Percentiles rank a stretch among this genome's conserved stretches.
Evolutionary conservation across 2,888 invertebrate species (phyloP).

Genomic region (Leucoptera coffeella): DNA sequence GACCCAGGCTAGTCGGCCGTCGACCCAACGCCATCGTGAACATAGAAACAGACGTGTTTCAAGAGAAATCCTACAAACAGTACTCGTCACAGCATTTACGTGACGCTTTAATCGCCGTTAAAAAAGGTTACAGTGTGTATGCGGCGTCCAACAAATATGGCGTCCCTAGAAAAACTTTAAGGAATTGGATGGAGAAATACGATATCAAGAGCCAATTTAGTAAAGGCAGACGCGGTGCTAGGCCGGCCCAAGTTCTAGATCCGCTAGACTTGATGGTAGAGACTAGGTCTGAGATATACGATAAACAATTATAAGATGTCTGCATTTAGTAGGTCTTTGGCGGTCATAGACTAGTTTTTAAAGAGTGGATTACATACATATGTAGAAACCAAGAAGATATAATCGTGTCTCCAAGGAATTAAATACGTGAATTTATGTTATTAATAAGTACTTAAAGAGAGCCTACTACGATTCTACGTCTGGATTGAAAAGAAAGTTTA

Average conservation of each 20-base stretch:
- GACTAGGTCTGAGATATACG: slow-evolving; percentile 20
- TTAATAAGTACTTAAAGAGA: too few relatives aligned
- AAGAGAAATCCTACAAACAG: slow-evolving; percentile 46
- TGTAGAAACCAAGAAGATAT: too few relatives aligned
- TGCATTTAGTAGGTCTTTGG: too few relatives aligned
- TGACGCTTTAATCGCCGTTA: slow-evolving; percentile 43
- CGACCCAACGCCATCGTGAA: slow-evolving; percentile 38
- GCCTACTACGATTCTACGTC: too few relatives aligned
- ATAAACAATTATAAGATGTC: slow-evolving; percentile 12
- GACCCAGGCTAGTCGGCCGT: slow-evolving; percentile 34
- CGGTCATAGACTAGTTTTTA: too few relatives aligned
- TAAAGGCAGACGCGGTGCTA: slow-evolving; percentile 34
- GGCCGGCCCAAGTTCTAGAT: slow-evolving; percentile 25
- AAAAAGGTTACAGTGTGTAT: slow-evolving; percentile 48
- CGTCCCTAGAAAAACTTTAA: slow-evolving; percentile 46
- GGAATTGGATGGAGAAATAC: slow-evolving; percentile 55
- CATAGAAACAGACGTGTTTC: slow-evolving; percentile 42
- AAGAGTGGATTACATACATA: too few relatives aligned
- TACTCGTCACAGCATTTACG: slow-evolving; percentile 44
- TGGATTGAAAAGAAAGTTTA: too few relatives aligned
- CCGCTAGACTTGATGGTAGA: slow-evolving; percentile 33
- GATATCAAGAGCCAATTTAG: slow-evolving; percentile 50
- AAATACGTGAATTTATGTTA: too few relatives aligned
- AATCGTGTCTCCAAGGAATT: too few relatives aligned
- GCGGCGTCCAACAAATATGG: slow-evolving; percentile 51